A percentile compares a stretch with the other conserved stretches of the same genome.
These are phyloP conservation scores for Phylloscopus whistleri DNA, from an alignment of 2,113 vertebrate genomes.

Conservation along the genomic window DNA sequence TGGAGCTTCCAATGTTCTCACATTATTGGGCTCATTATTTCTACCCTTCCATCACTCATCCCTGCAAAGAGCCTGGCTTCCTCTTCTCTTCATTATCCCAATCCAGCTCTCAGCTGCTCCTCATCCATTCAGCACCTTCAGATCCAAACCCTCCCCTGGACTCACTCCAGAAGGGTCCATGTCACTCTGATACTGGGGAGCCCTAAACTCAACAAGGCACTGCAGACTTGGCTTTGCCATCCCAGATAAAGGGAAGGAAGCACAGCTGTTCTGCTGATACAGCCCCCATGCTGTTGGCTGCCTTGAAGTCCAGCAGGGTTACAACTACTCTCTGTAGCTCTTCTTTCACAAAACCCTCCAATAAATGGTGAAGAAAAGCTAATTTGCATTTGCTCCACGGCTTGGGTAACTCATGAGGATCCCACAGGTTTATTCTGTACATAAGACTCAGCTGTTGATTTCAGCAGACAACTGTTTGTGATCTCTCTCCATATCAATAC, in stretches of 20 bases:
- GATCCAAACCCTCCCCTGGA: not conserved
- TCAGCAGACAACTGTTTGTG: not conserved
- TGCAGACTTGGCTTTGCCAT: not conserved
- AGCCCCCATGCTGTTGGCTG: not conserved
- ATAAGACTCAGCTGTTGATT: not conserved
- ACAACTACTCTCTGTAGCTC: not conserved
- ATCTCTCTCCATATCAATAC: not conserved
- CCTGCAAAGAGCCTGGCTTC: not conserved
- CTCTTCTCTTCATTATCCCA: not conserved
- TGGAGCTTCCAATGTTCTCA: not conserved
- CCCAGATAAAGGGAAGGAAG: not conserved
- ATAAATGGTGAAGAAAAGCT: not conserved
- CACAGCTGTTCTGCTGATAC: not conserved
- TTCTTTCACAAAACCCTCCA: not conserved
- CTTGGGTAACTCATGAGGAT: fast-evolving
- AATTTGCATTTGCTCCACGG: fast-evolving
- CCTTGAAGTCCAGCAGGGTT: not conserved
- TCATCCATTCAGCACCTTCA: not conserved
- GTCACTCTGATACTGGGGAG: not conserved
- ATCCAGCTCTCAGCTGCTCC: not conserved
- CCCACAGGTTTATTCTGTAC: not conserved
- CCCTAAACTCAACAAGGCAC: fast-evolving
- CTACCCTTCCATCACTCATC: not conserved
- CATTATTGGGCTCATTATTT: not conserved
- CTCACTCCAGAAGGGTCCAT: not conserved